A percentile compares a stretch with the other conserved stretches of the same genome.
phyloP scores from a whole-genome alignment of 1,140 invertebrate species.

The Drosophila miranda region DNA sequence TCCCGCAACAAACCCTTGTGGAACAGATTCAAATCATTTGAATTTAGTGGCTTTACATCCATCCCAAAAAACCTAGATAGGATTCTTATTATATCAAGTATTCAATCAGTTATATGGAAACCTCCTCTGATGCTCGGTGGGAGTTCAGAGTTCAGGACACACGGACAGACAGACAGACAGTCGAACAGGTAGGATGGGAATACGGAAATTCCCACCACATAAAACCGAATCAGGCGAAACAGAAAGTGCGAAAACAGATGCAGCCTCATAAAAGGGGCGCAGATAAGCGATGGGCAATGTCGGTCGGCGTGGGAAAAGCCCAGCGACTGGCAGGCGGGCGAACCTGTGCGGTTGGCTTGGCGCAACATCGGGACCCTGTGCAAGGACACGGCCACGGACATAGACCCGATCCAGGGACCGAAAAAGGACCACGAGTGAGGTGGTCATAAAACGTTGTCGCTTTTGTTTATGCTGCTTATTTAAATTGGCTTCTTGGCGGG shows the following conservation, averaged over 20 bases:
- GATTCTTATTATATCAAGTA: no score
- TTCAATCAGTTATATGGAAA: no score
- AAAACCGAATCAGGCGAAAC: neutral
- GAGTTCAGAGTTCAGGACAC: neutral
- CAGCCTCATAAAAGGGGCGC: constrained; percentile 43
- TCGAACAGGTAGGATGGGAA: constrained; percentile 14
- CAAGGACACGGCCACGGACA: neutral
- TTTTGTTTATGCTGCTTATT: constrained; percentile 80
- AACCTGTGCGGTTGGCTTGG: constrained; percentile 39
- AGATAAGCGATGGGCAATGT: constrained; percentile 17
- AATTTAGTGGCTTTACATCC: no score
- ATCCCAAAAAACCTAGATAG: no score
- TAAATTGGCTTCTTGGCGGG: constrained; percentile 80
- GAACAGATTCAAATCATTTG: no score
- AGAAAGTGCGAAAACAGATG: constrained; percentile 39
- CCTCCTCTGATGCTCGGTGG: neutral
- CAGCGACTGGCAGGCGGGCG: neutral
- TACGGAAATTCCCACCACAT: constrained; percentile 36
- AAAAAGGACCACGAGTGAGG: neutral
- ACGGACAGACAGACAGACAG: no score
- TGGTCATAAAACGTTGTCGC: constrained; percentile 62
- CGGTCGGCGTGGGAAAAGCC: constrained; percentile 42
- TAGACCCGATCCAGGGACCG: constrained; percentile 11
- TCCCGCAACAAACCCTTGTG: no score
- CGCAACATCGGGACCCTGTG: constrained; percentile 27